phyloP scores from a whole-genome alignment of 2,888 invertebrate genomes.

The Aleiodes leptofemur region DNA sequence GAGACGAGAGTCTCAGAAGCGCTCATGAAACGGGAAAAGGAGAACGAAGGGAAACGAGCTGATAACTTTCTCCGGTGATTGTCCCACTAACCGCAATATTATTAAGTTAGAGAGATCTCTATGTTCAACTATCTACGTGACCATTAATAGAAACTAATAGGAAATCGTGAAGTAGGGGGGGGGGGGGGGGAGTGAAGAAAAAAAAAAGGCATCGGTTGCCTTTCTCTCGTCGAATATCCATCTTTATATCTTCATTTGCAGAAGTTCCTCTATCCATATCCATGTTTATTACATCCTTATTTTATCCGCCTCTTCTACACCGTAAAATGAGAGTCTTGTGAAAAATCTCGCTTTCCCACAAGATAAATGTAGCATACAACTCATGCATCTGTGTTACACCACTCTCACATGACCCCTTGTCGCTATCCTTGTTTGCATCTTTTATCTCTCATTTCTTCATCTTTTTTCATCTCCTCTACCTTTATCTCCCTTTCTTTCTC shows the following conservation, averaged over 20 bases:
- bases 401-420: conserved; percentile 21
- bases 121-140: conserved; percentile 47
- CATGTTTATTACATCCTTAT: conserved; percentile 40
- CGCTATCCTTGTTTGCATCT: conserved; percentile 15
- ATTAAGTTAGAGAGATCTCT: conserved; percentile 67
- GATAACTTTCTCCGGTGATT: conserved; percentile 73
- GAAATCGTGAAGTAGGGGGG: neutral
- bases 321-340: conserved; percentile 47
- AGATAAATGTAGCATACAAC: conserved; percentile 33
- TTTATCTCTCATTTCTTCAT: conserved; percentile 31
- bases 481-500: too few species aligned
- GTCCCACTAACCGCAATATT: conserved; percentile 73
- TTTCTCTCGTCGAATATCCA: conserved; percentile 33
- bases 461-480: conserved; percentile 17
- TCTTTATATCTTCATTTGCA: conserved; percentile 44
- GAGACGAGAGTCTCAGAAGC: conserved; percentile 36
- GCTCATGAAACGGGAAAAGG: conserved; percentile 22
- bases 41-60: conserved; percentile 57
- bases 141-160: conserved; percentile 8
- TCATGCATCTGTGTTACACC: conserved; percentile 21
- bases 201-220: conserved; percentile 7
- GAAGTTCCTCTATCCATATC: conserved; percentile 13
- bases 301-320: conserved; percentile 27
- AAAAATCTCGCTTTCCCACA: conserved; percentile 41
- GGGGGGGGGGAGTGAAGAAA: too few species aligned